Base-by-base conservation (phyloP, 2,797 vertebrate species). In the Pseudomugil gertrudae region DNA sequence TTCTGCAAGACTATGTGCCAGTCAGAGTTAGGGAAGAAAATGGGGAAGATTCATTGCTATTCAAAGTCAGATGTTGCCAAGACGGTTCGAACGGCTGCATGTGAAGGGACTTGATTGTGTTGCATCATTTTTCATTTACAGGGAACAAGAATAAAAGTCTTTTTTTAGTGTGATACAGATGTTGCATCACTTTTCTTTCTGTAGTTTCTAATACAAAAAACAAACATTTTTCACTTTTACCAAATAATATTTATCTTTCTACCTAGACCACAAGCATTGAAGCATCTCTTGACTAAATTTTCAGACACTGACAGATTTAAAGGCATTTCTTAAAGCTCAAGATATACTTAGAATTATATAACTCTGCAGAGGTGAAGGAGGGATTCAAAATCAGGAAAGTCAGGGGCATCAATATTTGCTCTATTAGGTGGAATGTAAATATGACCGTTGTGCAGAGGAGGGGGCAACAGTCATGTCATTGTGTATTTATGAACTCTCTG, bases 401-500 rank as follows among this genome's bases (percentile, higher is more conserved):
- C 36, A 52, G 83, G 76, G 76, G n/a, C 63, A 38, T 89, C 80
- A 86, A 82, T 92, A 87, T 90, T 91, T 85, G 69, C 79, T 68
- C 81, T 81, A 40, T 83, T 82, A 79, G 60, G 67, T 68, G 58
- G 50, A 61, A 81, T 58, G 57, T 78, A 50, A 76, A 58, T 40
- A 27, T 7, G 32, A 71, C 77, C 51, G 11, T 64, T 50, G 50
- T 56, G 67, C 75, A 30, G 36, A 43, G 53, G 60, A 75, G 33
- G 51, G 56, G 62, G 76, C 74, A 88, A 88, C 87, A 91, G 84
- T 83, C 80, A 26, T 70, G 66, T 87, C 78, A 86, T 90, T 92
- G 84, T 90, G 71, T 57, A 29, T 65, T 35, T 66, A 66, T 84
- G 74, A 87, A 88, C 84, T 64, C 33, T 60, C 68, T 84, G 70